These are phyloP conservation scores for Sternarchorhynchus goeldii DNA, from an alignment of 2,797 vertebrate genomes.

Conservation along the genomic window DNA sequence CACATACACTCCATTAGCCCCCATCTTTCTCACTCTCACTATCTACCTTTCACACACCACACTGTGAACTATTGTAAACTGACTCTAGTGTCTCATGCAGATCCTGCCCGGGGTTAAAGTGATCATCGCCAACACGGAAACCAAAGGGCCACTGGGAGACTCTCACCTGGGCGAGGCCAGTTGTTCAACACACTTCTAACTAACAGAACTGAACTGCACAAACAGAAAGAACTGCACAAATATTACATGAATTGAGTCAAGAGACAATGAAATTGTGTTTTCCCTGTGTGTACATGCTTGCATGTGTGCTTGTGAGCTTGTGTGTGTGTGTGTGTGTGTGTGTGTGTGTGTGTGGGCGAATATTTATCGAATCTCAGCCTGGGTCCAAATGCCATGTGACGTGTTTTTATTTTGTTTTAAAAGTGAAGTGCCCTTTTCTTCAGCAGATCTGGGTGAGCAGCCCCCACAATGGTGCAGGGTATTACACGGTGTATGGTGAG, in stretches of 20 bases:
- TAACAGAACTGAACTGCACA: not conserved
- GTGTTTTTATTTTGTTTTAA: not conserved
- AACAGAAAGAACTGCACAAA: not conserved
- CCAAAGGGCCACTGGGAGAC: constrained; percentile 94
- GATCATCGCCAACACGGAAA: constrained; percentile 95
- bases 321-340: constrained; percentile 15
- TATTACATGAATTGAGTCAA: not conserved
- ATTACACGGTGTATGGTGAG: constrained; percentile 93
- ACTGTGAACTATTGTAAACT: not conserved
- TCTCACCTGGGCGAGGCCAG: constrained; percentile 93
- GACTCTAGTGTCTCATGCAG: constrained; percentile 65
- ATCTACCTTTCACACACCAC: not conserved
- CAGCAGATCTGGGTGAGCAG: constrained; percentile 93
- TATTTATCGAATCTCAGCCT: too few species aligned
- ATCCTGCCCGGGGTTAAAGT: constrained; percentile 97
- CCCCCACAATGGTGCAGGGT: constrained; percentile 92
- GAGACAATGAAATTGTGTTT: not conserved
- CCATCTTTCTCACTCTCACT: not conserved
- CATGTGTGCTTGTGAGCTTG: not conserved
- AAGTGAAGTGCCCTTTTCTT: not conserved
- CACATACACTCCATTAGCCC: not conserved
- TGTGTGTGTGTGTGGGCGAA: too few species aligned
- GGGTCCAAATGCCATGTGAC: too few species aligned
- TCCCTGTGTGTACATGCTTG: not conserved
- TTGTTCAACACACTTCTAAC: not conserved